Percentiles rank a stretch among this genome's conserved stretches.
These are phyloP conservation scores for Pygoscelis adeliae DNA, from an alignment of 2,113 vertebrate species.

Conservation along the genomic window DNA sequence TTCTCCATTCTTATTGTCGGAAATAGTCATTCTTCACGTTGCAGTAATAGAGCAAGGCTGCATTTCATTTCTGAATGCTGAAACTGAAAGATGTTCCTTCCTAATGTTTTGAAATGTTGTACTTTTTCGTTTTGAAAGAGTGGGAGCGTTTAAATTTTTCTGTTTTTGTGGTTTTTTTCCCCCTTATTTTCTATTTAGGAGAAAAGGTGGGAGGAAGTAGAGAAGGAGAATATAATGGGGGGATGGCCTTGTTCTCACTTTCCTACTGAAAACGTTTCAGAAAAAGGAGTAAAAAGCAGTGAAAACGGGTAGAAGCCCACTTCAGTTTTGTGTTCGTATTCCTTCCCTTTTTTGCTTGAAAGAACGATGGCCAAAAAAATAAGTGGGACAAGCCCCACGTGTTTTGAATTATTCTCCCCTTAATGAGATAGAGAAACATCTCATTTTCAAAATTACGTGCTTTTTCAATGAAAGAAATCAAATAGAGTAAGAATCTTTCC, in stretches of 20 bases:
- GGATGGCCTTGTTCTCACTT: constrained; percentile 71
- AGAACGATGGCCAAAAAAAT: constrained; percentile 50
- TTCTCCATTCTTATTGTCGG: background rate
- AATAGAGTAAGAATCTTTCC: background rate
- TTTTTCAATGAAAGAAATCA: background rate
- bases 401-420: constrained; percentile 58
- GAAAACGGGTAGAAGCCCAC: constrained; percentile 58
- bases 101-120: constrained; percentile 22
- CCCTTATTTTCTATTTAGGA: constrained; percentile 52
- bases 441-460: background rate
- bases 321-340: constrained; percentile 43
- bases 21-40: background rate
- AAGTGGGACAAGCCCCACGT: constrained; percentile 62
- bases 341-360: constrained; percentile 29
- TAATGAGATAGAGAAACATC: constrained; percentile 45
- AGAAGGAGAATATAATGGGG: constrained; percentile 63
- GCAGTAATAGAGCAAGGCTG: background rate
- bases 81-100: background rate
- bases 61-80: background rate
- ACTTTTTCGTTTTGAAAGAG: background rate
- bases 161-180: background rate
- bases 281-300: constrained; percentile 59
- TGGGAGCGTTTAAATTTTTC: constrained; percentile 29
- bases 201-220: constrained; percentile 46
- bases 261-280: constrained; percentile 59